Evolutionary conservation across 2,113 vertebrate genomes (phyloP), one percentile per base, ranked within the genome.

Genomic region (Crotalus helleri): DNA sequence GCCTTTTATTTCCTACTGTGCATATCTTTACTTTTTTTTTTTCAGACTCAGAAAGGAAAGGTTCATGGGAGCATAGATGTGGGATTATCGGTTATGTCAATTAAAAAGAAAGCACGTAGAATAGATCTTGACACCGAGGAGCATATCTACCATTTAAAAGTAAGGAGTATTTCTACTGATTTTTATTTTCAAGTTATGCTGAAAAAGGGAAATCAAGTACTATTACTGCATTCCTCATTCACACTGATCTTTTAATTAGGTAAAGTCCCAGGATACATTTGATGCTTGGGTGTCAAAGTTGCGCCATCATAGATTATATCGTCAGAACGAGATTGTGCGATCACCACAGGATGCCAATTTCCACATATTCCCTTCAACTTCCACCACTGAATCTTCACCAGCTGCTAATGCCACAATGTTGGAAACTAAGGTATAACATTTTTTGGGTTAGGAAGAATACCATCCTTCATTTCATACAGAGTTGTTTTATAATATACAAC

Each of bases 111-210:
- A 96, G 98, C 99, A 94, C 98, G 99, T 33, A 98, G 99, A 90
- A 99, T 99, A 96, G 99, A 99, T 96, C 98, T 99, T 93, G 99
- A 99, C 97, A 99, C 99, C 0, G 99, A 99, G 96, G 99, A 99
- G 94, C 99, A 99, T 86, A 99, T 99, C 95, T 99, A 99, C 97
- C 99, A 99, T 96, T 97, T 99, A 94, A 99, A 99, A 98, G 99
- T 99, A 97, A 97, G 90, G 94, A 26, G 1, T 15, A 7, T 51
- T 94, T 49, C 24, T 92, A 23, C 26, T 69, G 85, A 1, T 57
- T 94, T 44, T 0, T 93, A 88, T 89, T 86, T 2, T 87, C 2
- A 92, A 39, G 55, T 24, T 61, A 10, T 58, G 6, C 49, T 86
- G 58, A 12, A 85, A 2, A 0, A 4, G 29, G 86, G 61, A 92